These are phyloP conservation scores for Oophaga sylvatica DNA, from an alignment of 2,797 vertebrate species.

Conservation along the genomic window DNA sequence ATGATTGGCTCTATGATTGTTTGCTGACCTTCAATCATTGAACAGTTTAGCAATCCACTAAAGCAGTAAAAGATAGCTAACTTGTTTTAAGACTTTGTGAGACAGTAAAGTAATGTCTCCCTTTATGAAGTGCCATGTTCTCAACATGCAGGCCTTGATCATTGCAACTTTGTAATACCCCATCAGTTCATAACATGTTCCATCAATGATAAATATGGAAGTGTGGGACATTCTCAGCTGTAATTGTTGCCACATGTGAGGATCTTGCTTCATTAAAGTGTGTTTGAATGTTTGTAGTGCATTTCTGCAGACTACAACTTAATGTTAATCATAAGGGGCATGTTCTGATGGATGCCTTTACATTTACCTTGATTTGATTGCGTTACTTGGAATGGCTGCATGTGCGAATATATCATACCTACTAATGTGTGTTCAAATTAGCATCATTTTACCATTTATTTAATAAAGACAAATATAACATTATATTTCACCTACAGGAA, in stretches of 20 bases:
- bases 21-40: constrained; percentile 19
- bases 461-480: too few species aligned
- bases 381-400: neutral
- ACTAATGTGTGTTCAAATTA: too few species aligned
- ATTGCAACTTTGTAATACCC: constrained; percentile 25
- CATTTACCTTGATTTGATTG: neutral
- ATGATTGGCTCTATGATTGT: neutral
- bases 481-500: too few species aligned
- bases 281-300: neutral
- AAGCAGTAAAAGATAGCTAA: constrained; percentile 25
- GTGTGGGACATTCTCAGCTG: neutral
- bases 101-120: constrained; percentile 34
- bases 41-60: constrained; percentile 38
- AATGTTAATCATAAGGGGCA: neutral
- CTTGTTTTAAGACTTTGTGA: constrained; percentile 16
- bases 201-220: neutral
- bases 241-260: neutral
- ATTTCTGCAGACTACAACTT: neutral
- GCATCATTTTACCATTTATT: too few species aligned
- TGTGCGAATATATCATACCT: neutral
- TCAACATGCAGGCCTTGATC: constrained; percentile 21
- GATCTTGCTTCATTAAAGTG: neutral
- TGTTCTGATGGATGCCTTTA: neutral
- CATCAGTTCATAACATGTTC: neutral
- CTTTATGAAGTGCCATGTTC: constrained; percentile 29